Percentiles rank a stretch among this genome's conserved stretches.
Evolutionary conservation across 2,888 invertebrate genomes (phyloP).

Genomic region (Parnassius apollo): DNA sequence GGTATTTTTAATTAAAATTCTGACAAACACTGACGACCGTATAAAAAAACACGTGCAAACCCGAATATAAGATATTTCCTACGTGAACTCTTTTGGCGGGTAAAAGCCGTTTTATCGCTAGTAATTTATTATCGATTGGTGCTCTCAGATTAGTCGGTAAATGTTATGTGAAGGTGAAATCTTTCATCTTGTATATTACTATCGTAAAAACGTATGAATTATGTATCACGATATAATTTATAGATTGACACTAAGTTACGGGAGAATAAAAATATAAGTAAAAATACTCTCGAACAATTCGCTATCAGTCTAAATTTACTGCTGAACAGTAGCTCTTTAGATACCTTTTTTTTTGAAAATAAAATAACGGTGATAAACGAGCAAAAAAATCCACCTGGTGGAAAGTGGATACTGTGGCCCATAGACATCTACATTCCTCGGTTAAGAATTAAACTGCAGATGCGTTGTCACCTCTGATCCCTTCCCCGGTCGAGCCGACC

Average conservation of each 20-base stretch:
- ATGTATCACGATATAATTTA: conserved; percentile 11
- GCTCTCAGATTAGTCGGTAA: conserved; percentile 22
- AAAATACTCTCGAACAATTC: too few species aligned
- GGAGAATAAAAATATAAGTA: too few species aligned
- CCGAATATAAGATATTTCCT: conserved; percentile 4
- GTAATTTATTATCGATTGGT: conserved; percentile 21
- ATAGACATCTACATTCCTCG: too few species aligned
- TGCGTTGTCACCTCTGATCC: too few species aligned
- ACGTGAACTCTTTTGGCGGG: conserved; percentile 1
- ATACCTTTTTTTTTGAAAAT: too few species aligned
- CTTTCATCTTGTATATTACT: conserved; percentile 5
- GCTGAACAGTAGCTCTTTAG: too few species aligned
- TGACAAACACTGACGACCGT: conserved; percentile 2
- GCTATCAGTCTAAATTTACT: too few species aligned
- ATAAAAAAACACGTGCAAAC: conserved; percentile 11
- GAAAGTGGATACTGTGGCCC: too few species aligned
- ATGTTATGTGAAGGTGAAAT: conserved; percentile 20
- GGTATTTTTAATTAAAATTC: conserved; percentile 25
- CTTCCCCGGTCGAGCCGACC: too few species aligned
- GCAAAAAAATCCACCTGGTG: too few species aligned
- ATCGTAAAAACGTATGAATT: conserved; percentile 18
- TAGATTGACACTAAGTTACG: conserved; percentile 1
- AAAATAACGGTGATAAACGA: too few species aligned
- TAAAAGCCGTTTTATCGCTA: conserved; percentile 25
- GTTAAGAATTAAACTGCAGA: too few species aligned